Evolutionary conservation across 2,888 invertebrate genomes (phyloP), one percentile per base, ranked within the genome.

Genomic region (Tenthredo distinguenda): DNA sequence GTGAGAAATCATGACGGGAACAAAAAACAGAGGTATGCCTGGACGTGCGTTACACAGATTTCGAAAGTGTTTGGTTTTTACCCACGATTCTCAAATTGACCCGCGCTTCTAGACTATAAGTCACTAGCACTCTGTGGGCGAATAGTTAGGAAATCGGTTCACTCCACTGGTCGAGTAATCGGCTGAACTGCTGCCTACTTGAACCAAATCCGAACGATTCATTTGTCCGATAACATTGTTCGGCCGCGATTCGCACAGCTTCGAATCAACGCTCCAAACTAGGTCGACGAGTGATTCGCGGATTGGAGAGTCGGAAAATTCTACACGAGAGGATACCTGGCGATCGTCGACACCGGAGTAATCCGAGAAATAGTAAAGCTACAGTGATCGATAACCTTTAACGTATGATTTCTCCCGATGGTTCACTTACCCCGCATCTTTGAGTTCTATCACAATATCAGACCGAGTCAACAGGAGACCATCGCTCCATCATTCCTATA

Each of bases 401-500:
- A 43, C 43, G 74, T 74, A 21, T 12, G 74, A 43, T 74, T 43
- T 43, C 26, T 74, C 1, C 31, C n/a, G 9, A 43, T 43, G 43
- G 43, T 43, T 43, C 21, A 68, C 34, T 6, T 15, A 68, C 34
- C 68, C 34, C 50, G 10, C 4, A 77, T 55, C 47, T 47, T 18
- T 9, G 10, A 34, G 18, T 34, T 55, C 26, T 34, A 77, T 77
- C 77, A 55, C 55, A n/a, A 31, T 55, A 31, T 31, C 77, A 18
- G n/a, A 50, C 26, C 47, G 31, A 77, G 77, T 77, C 31, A 77
- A 77, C 77, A 77, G 31, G 31, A 12, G 31, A 40, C 15, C 31
- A 55, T 77, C 77, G 77, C 40, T 77, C 34, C 77, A 77, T 77
- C 77, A 77, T 77, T 77, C n/a, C 55, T 77, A 77, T 55, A 40